Percentiles rank a stretch among this genome's conserved stretches.
Conservation (phyloP, 2,797 vertebrate species). For the Manis pentadactyla region DNA sequence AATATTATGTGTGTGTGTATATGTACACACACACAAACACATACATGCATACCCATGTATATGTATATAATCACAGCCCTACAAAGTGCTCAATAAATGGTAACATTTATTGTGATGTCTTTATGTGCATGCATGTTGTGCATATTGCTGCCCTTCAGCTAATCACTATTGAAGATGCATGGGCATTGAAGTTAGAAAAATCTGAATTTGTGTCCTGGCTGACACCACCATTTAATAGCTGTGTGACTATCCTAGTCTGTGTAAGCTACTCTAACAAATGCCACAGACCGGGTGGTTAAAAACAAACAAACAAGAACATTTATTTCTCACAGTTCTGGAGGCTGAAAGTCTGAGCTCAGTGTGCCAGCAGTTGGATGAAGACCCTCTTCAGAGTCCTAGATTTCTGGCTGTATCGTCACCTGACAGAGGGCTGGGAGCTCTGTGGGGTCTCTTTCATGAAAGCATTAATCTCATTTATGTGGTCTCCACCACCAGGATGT, state of each 20-base stretch:
- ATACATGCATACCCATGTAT: too few species aligned
- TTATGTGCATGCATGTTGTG: not conserved
- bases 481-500: not conserved
- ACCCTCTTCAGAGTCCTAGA: not conserved
- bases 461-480: not conserved
- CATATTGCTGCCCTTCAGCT: not conserved
- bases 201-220: not conserved
- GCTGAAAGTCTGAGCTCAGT: not conserved
- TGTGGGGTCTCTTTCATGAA: not conserved
- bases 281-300: not conserved
- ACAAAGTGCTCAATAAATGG: not conserved
- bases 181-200: not conserved
- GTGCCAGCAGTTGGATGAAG: not conserved
- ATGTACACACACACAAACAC: too few species aligned
- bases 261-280: not conserved
- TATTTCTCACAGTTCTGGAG: not conserved
- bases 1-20: not conserved
- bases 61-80: not conserved
- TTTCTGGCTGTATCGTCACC: not conserved
- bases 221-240: not conserved
- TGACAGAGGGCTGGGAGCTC: not conserved
- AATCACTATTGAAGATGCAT: not conserved
- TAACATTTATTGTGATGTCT: not conserved
- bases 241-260: not conserved
- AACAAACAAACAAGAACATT: not conserved